Conservation (phyloP, 1,140 invertebrate species). For the Drosophila aff. region DNA sequence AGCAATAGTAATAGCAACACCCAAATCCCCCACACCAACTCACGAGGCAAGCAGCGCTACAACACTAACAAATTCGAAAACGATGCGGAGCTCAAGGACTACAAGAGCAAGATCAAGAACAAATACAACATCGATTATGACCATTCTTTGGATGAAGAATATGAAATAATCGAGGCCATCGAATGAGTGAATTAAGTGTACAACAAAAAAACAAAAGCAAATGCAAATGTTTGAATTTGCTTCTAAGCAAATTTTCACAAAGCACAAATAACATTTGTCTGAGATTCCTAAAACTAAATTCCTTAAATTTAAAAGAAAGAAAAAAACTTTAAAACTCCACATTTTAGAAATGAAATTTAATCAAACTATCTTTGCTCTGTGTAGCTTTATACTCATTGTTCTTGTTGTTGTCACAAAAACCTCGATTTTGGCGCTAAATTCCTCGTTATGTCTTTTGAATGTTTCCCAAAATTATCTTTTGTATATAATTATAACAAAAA, state of each 20-base stretch:
- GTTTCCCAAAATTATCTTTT: slow-evolving; percentile 44
- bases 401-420: slow-evolving; percentile 25
- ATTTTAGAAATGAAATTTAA: background rate
- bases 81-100: slow-evolving; percentile 79
- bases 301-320: background rate
- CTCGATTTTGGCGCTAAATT: slow-evolving; percentile 28
- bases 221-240: slow-evolving; percentile 6
- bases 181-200: slow-evolving; percentile 54
- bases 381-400: slow-evolving; percentile 49
- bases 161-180: slow-evolving; percentile 85
- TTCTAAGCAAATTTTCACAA: background rate
- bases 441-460: slow-evolving; percentile 15
- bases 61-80: slow-evolving; percentile 76
- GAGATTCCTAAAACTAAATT: background rate
- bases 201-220: background rate
- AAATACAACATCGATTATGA: slow-evolving; percentile 85
- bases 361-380: background rate
- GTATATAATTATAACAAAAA: slow-evolving; percentile 20
- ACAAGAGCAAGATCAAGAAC: slow-evolving; percentile 84
- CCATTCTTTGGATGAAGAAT: slow-evolving; percentile 85
- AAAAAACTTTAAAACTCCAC: background rate
- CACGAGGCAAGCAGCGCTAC: slow-evolving; percentile 49
- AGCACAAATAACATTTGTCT: background rate
- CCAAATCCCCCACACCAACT: slow-evolving; percentile 4
- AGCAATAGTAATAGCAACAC: slow-evolving; percentile 42